Evolutionary conservation across 2,888 invertebrate species (phyloP), one percentile per base, ranked within the genome.

Genomic region (Agelastica alni): DNA sequence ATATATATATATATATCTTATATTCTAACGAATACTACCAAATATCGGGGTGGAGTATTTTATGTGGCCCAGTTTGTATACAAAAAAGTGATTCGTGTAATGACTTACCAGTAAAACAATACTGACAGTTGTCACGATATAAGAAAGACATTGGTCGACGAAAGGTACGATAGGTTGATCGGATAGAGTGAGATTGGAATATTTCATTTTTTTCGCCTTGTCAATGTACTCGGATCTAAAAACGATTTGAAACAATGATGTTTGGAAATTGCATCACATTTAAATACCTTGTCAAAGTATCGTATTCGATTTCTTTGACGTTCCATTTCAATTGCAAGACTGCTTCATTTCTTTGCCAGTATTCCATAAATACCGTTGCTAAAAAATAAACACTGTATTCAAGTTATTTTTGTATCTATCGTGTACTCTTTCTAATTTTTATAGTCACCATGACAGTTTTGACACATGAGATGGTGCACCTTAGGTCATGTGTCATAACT

Each of bases 351-450:
- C 75, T 64, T 58, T 70, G 69, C 75, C 75, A 77, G 20, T 72
- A 55, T 59, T 73, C 70, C 54, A 72, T 62, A 47, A 75, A 73
- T 18, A 70, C 20, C 1, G 72, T 73, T 16, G 71, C 75, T 75
- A 43, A 46, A 66, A 52, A 52, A 14, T 34, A 51, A 34, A 34
- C 34, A 22, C 20, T 41, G 2, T 4, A n/a, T 28, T 14, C 28
- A 36, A 34, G n/a, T n/a, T n/a, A n/a, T n/a, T n/a, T n/a, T n/a
- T n/a, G n/a, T n/a, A n/a, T n/a, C n/a, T n/a, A n/a, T n/a, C n/a
- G n/a, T n/a, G n/a, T n/a, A n/a, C n/a, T n/a, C n/a, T n/a, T n/a
- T n/a, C n/a, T n/a, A n/a, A n/a, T n/a, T n/a, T n/a, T n/a, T n/a
- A n/a, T n/a, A n/a, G n/a, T n/a, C n/a, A n/a, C n/a, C n/a, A n/a